phyloP scores from a whole-genome alignment of 2,113 vertebrate species.

The Rousettus leschenaultii region DNA sequence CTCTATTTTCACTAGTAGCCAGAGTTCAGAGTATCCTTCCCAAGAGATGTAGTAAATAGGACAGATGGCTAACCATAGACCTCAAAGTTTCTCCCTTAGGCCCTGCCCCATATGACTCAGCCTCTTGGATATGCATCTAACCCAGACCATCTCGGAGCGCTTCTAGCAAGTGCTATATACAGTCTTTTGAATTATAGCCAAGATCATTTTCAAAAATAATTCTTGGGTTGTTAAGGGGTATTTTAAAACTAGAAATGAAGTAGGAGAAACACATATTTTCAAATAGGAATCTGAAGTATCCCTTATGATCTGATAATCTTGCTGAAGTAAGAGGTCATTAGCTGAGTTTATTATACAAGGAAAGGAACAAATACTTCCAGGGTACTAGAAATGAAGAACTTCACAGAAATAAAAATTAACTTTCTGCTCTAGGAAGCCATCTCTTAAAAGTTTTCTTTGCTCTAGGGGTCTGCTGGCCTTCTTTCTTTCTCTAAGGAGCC shows the following conservation, averaged over 20 bases:
- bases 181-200: constrained; percentile 37
- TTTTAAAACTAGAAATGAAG: constrained; percentile 42
- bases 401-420: background rate
- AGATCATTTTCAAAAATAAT: constrained; percentile 47
- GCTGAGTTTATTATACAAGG: background rate
- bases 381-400: background rate
- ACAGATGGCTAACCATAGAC: background rate
- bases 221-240: constrained; percentile 26
- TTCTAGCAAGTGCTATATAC: background rate
- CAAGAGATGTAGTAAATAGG: background rate
- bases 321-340: constrained; percentile 21
- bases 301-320: constrained; percentile 1
- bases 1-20: background rate
- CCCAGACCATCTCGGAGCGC: background rate
- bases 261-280: constrained; percentile 47
- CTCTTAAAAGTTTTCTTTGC: background rate
- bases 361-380: background rate
- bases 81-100: background rate
- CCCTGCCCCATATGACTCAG: background rate
- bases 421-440: background rate
- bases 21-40: background rate
- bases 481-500: background rate
- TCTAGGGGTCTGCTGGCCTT: background rate
- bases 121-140: background rate
- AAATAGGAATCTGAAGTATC: background rate